Conservation (phyloP, 92 coral and sea anemone species). For the Porites divaricata region DNA sequence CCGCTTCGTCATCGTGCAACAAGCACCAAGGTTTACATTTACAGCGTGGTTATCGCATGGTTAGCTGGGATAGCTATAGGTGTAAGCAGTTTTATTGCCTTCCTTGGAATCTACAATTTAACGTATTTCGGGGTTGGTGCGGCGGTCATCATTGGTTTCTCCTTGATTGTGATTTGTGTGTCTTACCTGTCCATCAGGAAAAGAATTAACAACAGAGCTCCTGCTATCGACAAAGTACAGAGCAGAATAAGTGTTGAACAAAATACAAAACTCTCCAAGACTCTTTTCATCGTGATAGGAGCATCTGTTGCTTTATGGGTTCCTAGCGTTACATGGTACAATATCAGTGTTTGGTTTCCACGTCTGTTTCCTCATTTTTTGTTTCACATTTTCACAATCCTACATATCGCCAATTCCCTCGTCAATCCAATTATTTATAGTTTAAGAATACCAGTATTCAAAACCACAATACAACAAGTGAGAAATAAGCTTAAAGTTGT, state of each 20-base stretch:
- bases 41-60: background rate
- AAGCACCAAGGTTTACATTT: slow-evolving; percentile 4
- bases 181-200: background rate
- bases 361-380: background rate
- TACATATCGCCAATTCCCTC: background rate
- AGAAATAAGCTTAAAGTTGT: no score
- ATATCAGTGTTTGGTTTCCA: background rate
- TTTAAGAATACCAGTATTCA: background rate
- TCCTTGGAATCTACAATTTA: background rate
- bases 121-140: no score
- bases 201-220: background rate
- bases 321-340: background rate
- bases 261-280: no score
- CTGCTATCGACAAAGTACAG: background rate
- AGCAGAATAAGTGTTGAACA: background rate
- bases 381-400: background rate
- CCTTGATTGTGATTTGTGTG: background rate
- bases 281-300: background rate
- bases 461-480: no score
- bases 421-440: slow-evolving; percentile 14
- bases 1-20: slow-evolving; percentile 8
- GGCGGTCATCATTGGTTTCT: background rate
- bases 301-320: background rate
- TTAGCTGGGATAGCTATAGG: background rate
- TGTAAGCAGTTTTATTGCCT: background rate